Conservation (phyloP, 2,797 vertebrate genomes). For the Poecilia gillii region DNA sequence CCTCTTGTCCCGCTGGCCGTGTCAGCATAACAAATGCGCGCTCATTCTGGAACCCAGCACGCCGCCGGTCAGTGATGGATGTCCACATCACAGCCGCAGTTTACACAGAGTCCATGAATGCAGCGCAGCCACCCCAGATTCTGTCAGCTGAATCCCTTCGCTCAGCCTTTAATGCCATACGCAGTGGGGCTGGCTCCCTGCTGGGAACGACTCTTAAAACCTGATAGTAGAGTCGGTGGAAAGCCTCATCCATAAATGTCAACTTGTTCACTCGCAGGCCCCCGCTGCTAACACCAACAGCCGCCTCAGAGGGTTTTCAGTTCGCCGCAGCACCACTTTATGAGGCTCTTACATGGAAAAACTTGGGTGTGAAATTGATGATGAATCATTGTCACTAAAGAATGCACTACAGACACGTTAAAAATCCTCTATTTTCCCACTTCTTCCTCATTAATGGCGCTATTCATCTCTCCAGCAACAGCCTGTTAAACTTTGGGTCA, state of each 20-base stretch:
- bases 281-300: slow-evolving; percentile 56
- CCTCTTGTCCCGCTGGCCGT: slow-evolving; percentile 7
- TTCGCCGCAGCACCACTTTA: slow-evolving; percentile 55
- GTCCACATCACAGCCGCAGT: slow-evolving; percentile 65
- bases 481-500: slow-evolving; percentile 62
- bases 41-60: slow-evolving; percentile 60
- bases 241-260: slow-evolving; percentile 79
- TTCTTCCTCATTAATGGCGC: slow-evolving; percentile 40
- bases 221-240: slow-evolving; percentile 71
- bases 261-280: slow-evolving; percentile 42
- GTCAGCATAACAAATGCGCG: slow-evolving; percentile 72
- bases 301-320: slow-evolving; percentile 46
- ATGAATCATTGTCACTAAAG: slow-evolving; percentile 72
- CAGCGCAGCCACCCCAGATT: slow-evolving; percentile 57
- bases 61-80: slow-evolving; percentile 73
- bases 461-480: slow-evolving; percentile 53
- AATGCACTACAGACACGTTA: slow-evolving; percentile 56
- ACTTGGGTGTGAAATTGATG: slow-evolving; percentile 70
- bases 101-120: slow-evolving; percentile 65
- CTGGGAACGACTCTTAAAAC: slow-evolving; percentile 69
- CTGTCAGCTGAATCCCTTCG: slow-evolving; percentile 52
- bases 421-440: slow-evolving; percentile 41
- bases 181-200: slow-evolving; percentile 58
- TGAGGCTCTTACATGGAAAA: slow-evolving; percentile 57
- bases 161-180: slow-evolving; percentile 48